phyloP scores from a whole-genome alignment of 2,113 vertebrate species.

The Bujurquina vittata region DNA sequence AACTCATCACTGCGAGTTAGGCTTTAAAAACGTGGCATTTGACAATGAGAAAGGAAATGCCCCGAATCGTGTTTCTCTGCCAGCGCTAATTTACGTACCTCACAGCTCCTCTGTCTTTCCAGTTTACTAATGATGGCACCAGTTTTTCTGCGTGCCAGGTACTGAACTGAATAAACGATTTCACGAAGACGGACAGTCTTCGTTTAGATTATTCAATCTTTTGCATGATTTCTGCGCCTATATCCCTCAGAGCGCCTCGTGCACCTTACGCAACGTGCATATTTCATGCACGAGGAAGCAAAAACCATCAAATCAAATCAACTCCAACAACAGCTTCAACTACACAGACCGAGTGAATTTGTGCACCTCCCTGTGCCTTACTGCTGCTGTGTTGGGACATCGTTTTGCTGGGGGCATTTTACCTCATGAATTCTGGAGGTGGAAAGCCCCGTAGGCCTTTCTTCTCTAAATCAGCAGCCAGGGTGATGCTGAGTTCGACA shows the following conservation, averaged over 20 bases:
- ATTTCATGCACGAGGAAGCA: not conserved
- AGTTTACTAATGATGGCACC: constrained; percentile 10
- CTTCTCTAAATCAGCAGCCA: constrained; percentile 33
- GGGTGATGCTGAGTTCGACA: not conserved
- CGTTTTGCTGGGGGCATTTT: constrained; percentile 68
- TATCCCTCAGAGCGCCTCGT: not conserved
- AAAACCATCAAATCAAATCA: constrained; percentile 14
- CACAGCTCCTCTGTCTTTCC: constrained; percentile 3
- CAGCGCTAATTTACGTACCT: not conserved
- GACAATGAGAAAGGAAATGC: not conserved
- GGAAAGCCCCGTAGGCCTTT: constrained; percentile 67
- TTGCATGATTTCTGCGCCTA: not conserved
- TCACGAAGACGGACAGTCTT: not conserved
- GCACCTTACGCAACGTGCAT: not conserved
- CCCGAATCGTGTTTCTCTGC: not conserved
- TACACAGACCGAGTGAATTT: constrained; percentile 22
- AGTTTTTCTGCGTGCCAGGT: not conserved
- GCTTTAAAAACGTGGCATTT: constrained; percentile 11
- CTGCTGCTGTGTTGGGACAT: constrained; percentile 56
- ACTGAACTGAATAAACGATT: not conserved
- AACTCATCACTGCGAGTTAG: constrained; percentile 5
- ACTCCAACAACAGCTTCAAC: constrained; percentile 5
- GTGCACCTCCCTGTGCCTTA: constrained; percentile 20
- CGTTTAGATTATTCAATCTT: not conserved
- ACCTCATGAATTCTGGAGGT: constrained; percentile 71